Evolutionary conservation across 1,140 invertebrate species (phyloP), one percentile per base, ranked within the genome.

Genomic region (Drosophila lowei): DNA sequence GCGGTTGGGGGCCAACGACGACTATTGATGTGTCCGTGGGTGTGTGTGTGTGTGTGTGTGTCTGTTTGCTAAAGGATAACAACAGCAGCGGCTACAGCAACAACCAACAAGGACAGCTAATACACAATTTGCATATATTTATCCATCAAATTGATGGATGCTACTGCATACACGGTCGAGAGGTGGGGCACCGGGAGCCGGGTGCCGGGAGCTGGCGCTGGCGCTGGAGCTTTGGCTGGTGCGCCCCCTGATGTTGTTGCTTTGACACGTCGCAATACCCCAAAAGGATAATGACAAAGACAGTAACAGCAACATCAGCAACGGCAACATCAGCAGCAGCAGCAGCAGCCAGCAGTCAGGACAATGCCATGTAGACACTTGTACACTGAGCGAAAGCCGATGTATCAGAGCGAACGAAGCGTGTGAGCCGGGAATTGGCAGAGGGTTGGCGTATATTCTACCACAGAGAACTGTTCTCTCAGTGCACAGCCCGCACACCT

Each of bases 121-220:
- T 90, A 90, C 89, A 90, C 89, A 90, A 90, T 90, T 90, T 90
- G 89, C 89, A 90, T 90, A 90, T 90, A 90, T 90, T 90, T 90
- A 90, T 90, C 89, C 89, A 90, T 90, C 89, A 90, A 90, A 90
- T 90, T 90, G 89, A 90, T 90, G 89, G 88, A 90, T 90, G 88
- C 88, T 88, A 90, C 81, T 86, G 81, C 83, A 86, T 65, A 85
- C 81, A 68, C 70, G 63, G 61, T 13, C 28, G 4, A 66, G 13
- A 38, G 11, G 46, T 21, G 15, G 34, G 57, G 28, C 4, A 4
- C 23, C 5, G 34, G 47, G 25, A 16, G 46, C 38, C 2, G 38
- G 43, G 23, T 6, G n/a, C n/a, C n/a, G n/a, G 8, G 16, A 54
- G 41, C 11, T 41, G 42, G 25, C 11, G n/a, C 6, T 5, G 6